phyloP scores from a whole-genome alignment of 2,113 vertebrate species.

The Plecturocebus donacophilus region DNA sequence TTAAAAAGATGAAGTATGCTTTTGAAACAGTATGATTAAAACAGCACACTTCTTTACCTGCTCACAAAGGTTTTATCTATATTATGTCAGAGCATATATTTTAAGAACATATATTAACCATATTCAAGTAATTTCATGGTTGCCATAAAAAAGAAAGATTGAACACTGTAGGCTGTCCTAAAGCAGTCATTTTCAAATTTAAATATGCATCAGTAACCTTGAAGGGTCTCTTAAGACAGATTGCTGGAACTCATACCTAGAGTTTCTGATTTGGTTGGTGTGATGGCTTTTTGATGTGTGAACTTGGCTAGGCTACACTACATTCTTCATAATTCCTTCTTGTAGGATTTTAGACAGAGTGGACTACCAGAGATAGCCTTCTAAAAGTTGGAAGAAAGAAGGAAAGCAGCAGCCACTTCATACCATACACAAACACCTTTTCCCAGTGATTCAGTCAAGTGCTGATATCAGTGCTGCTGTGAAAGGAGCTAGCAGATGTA shows the following conservation, averaged over 20 bases:
- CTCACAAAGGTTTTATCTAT: neutral
- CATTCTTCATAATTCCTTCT: neutral
- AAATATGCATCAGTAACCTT: neutral
- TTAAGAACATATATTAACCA: neutral
- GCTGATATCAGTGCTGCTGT: neutral
- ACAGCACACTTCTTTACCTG: neutral
- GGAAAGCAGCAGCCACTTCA: neutral
- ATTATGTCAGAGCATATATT: neutral
- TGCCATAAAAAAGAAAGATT: neutral
- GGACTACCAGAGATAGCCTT: neutral
- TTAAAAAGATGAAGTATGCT: neutral
- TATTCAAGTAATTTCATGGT: neutral
- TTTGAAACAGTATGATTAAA: neutral
- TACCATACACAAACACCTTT: neutral
- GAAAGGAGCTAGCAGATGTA: neutral
- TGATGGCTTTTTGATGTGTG: neutral
- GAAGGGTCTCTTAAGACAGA: neutral
- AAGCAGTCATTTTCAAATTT: neutral
- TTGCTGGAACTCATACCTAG: accelerated
- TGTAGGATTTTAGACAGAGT: neutral
- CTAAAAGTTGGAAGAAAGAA: neutral
- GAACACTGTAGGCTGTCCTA: neutral
- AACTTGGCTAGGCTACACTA: neutral
- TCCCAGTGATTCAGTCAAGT: neutral
- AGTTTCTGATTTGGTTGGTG: neutral